Conservation (phyloP, 1,140 invertebrate species). For the Tetramorium alpestre region DNA sequence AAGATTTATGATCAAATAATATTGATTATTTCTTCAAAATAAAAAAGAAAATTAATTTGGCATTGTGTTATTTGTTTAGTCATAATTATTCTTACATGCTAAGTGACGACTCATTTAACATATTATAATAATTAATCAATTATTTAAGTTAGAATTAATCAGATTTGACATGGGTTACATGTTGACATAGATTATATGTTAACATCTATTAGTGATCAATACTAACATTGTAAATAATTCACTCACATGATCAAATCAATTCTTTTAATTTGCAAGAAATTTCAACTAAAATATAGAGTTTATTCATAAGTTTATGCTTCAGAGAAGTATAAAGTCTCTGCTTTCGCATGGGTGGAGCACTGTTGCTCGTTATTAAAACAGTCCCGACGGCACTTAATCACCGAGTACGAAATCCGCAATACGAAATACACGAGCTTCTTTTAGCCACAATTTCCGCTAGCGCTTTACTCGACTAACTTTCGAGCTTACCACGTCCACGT, state of each 20-base stretch:
- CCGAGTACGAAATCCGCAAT: conserved; percentile 17
- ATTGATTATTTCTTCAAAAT: neutral
- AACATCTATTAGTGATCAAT: neutral
- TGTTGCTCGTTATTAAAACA: conserved; percentile 56
- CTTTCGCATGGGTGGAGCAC: conserved; percentile 34
- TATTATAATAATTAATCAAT: neutral
- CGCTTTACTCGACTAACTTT: conserved; percentile 8
- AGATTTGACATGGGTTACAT: neutral
- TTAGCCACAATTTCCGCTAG: conserved; percentile 29
- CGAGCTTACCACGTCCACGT: neutral
- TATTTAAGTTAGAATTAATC: neutral
- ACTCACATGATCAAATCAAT: neutral
- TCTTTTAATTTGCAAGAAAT: conserved; percentile 12
- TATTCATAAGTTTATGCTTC: conserved; percentile 18
- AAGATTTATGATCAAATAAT: neutral
- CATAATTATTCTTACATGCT: too few species aligned
- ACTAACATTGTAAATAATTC: neutral
- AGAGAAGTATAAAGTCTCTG: neutral
- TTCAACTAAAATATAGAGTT: neutral
- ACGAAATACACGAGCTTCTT: conserved; percentile 40
- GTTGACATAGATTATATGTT: too few species aligned
- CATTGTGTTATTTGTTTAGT: neutral
- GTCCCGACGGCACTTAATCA: conserved; percentile 44
- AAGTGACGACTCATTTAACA: neutral
- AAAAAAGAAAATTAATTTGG: neutral